These are phyloP conservation scores for Pterois miles DNA, from an alignment of 2,797 vertebrate genomes.

Conservation along the genomic window DNA sequence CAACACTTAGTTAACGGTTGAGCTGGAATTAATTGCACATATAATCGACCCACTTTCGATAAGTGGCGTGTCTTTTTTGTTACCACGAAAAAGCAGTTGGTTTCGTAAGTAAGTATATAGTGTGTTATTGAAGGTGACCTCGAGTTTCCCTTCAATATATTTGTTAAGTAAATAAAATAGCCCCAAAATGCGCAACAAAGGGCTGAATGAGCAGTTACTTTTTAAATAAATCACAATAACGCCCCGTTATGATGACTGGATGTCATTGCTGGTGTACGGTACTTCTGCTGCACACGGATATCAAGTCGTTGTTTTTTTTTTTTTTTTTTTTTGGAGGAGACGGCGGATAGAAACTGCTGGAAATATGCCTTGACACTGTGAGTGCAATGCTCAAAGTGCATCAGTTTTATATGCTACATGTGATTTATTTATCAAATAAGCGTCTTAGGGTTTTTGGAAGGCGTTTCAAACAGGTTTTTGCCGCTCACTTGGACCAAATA, in stretches of 20 bases:
- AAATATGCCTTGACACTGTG: constrained; percentile 51
- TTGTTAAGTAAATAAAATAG: constrained; percentile 35
- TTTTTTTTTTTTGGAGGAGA: constrained; percentile 4
- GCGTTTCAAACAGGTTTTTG: constrained; percentile 46
- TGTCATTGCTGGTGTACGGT: constrained; percentile 2
- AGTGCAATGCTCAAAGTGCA: constrained; percentile 53
- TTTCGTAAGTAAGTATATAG: neutral
- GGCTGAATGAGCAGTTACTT: constrained; percentile 16
- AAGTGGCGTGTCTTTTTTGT: constrained; percentile 25
- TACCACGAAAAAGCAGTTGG: neutral
- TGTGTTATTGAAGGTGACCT: constrained; percentile 37
- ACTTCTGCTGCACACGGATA: constrained; percentile 58
- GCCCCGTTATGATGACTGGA: neutral
- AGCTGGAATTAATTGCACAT: constrained; percentile 63
- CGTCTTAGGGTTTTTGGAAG: constrained; percentile 26
- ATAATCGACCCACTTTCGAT: constrained; percentile 71
- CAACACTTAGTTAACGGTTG: constrained; percentile 71
- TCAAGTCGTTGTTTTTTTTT: constrained; percentile 13
- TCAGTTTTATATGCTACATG: neutral
- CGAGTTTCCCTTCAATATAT: constrained; percentile 28
- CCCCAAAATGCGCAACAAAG: neutral
- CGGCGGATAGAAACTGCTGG: constrained; percentile 70
- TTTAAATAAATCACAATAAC: constrained; percentile 27
- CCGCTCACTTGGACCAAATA: constrained; percentile 47
- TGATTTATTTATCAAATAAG: constrained; percentile 18